phyloP scores from a whole-genome alignment of 1,140 invertebrate genomes.

The Luehdorfia chinensis region DNA sequence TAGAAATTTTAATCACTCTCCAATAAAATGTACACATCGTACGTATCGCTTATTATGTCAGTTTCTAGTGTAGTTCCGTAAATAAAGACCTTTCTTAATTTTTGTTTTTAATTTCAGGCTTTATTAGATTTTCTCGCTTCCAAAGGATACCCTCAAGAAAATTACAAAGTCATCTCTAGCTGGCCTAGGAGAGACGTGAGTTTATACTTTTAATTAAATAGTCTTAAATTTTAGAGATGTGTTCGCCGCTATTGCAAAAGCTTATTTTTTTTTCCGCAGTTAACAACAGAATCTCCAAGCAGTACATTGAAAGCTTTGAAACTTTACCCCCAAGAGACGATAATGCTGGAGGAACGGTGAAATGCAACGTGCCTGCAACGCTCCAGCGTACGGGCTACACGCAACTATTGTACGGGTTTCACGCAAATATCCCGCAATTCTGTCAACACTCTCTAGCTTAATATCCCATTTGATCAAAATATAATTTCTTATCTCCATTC shows the following conservation, averaged over 20 bases:
- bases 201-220: slow-evolving; percentile 31
- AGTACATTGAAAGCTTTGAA: slow-evolving; percentile 89
- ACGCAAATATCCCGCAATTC: not conserved
- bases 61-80: too few relatives aligned
- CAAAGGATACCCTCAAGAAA: slow-evolving; percentile 90
- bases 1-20: too few relatives aligned
- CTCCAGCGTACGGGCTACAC: not conserved
- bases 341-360: slow-evolving; percentile 94
- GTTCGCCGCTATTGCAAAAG: too few relatives aligned
- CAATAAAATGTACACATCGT: too few relatives aligned
- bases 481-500: not conserved
- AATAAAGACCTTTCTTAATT: too few relatives aligned
- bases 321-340: slow-evolving; percentile 93
- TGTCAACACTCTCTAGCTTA: not conserved
- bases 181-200: slow-evolving; percentile 95
- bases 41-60: too few relatives aligned
- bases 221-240: too few relatives aligned
- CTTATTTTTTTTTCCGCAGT: too few relatives aligned
- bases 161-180: slow-evolving; percentile 94
- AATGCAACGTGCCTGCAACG: slow-evolving; percentile 10
- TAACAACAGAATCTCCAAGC: slow-evolving; percentile 86
- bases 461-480: not conserved
- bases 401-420: not conserved
- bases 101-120: slow-evolving; percentile 73
- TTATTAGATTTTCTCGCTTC: slow-evolving; percentile 91